Evolutionary conservation across 1,140 invertebrate species (phyloP), one percentile per base, ranked within the genome.

Genomic region (Araneus ventricosus): DNA sequence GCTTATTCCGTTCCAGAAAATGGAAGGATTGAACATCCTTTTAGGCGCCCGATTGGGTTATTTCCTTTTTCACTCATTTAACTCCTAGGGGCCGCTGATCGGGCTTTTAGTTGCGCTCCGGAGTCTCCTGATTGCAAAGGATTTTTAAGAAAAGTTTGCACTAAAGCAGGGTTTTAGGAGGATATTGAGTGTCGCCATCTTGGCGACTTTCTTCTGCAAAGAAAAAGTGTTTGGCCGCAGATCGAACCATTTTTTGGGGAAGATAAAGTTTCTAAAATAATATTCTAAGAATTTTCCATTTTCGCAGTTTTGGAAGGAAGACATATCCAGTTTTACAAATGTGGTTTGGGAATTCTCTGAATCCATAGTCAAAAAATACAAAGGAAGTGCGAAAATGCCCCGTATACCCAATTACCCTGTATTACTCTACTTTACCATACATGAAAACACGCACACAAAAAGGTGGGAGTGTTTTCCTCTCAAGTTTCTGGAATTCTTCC

Each of bases 1-100:
- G 39, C 67, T 88, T 88, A 88, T 88, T 67, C 59, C 61, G 10
- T 82, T 34, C 8, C 41, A 88, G 86, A 70, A 88, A 61, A 88
- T 30, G 61, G 61, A 88, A 61, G 57, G 45, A 79, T 57, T 20
- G 70, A 30, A 37, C 52, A 41, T 57, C 45, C 41, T 90, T 90
- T 90, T 57, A 79, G 88, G 17, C 22, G 45, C 45, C 30, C 80
- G 70, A 90, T 90, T 59, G 70, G 88, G 88, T 90, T 90, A 79
- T 57, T 57, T 80, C 52, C 70, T 59, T 80, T 52, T 84, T 84
- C 30, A 84, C 59, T 87, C 85, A 63, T 87, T 87, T 75, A 34
- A 75, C 27, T 52, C 22, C 6, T 14, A 20, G 22, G 39, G 39
- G 39, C 41, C 7, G 80, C 20, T 57, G 27, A 4, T 75, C 27